Evolutionary conservation across 2,888 invertebrate genomes (phyloP).

Genomic region (Thecocarcelia acutangulata): DNA sequence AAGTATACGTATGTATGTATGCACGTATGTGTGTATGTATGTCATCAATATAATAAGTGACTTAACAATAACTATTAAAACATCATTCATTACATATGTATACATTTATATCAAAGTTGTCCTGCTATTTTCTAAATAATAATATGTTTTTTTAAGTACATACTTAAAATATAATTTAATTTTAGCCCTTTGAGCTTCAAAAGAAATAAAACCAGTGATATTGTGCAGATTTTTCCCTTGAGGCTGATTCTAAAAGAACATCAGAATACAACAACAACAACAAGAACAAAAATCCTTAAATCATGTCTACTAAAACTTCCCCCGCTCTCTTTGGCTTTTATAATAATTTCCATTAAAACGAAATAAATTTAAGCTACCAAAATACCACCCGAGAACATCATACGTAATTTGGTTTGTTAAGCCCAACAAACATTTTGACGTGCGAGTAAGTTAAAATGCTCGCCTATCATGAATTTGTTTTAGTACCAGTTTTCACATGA

Average conservation of each 20-base stretch:
- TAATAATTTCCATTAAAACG: conserved; percentile 54
- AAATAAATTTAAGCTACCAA: conserved; percentile 51
- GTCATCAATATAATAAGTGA: too few species aligned
- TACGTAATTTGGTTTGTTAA: neutral
- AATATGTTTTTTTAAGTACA: conserved; percentile 33
- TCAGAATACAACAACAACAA: conserved; percentile 25
- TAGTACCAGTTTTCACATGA: too few species aligned
- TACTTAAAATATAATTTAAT: conserved; percentile 35
- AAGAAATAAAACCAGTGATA: conserved; percentile 42
- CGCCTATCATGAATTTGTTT: too few species aligned
- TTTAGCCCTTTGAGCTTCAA: conserved; percentile 11
- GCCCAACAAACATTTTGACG: conserved; percentile 25
- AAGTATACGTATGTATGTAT: too few species aligned
- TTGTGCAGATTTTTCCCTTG: conserved; percentile 62
- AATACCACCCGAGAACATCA: conserved; percentile 6
- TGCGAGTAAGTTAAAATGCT: neutral
- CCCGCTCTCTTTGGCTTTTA: conserved; percentile 19
- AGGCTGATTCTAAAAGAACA: conserved; percentile 27
- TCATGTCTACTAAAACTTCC: conserved; percentile 40
- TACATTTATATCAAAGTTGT: conserved; percentile 47
- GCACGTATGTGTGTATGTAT: too few species aligned
- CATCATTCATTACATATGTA: too few species aligned
- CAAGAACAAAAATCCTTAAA: conserved; percentile 28
- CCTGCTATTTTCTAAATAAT: conserved; percentile 45
- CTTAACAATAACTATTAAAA: too few species aligned